A percentile compares a stretch with the other conserved stretches of the same genome.
phyloP scores from a whole-genome alignment of 2,797 vertebrate species.

The Diceros bicornis region DNA sequence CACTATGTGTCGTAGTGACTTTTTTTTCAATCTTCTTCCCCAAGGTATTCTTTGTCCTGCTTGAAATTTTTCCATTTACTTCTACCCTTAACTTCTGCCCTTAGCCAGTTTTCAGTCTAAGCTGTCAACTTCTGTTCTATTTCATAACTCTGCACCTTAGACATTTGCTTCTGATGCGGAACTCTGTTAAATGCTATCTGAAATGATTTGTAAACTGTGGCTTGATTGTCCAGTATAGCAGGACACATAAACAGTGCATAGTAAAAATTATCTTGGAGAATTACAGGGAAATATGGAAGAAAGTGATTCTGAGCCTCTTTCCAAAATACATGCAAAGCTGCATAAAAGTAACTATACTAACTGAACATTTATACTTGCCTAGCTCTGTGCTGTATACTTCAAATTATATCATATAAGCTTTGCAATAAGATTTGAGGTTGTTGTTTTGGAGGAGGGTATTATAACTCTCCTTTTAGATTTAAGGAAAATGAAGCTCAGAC shows the following conservation, averaged over 20 bases:
- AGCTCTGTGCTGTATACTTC: background rate
- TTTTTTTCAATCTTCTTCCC: slow-evolving; percentile 58
- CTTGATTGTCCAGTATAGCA: slow-evolving; percentile 63
- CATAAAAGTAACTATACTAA: background rate
- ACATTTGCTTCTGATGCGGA: slow-evolving; percentile 84
- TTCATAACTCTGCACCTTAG: slow-evolving; percentile 82
- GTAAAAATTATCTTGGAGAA: slow-evolving; percentile 62
- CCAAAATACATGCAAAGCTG: background rate
- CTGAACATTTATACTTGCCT: background rate
- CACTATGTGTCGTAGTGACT: background rate
- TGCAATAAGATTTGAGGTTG: background rate
- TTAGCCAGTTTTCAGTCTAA: slow-evolving; percentile 81
- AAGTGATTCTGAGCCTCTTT: slow-evolving; percentile 2
- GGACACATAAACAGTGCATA: background rate
- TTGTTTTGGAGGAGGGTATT: background rate
- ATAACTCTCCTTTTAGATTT: background rate
- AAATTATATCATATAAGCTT: background rate
- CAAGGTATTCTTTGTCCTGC: slow-evolving; percentile 71
- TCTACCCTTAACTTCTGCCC: slow-evolving; percentile 82
- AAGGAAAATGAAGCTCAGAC: background rate
- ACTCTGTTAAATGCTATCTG: slow-evolving; percentile 85
- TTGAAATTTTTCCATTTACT: slow-evolving; percentile 79
- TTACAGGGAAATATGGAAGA: background rate
- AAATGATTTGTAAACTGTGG: slow-evolving; percentile 82
- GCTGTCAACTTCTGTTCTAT: slow-evolving; percentile 82